phyloP scores from a whole-genome alignment of 2,113 vertebrate species.

The Hyaena hyaena region DNA sequence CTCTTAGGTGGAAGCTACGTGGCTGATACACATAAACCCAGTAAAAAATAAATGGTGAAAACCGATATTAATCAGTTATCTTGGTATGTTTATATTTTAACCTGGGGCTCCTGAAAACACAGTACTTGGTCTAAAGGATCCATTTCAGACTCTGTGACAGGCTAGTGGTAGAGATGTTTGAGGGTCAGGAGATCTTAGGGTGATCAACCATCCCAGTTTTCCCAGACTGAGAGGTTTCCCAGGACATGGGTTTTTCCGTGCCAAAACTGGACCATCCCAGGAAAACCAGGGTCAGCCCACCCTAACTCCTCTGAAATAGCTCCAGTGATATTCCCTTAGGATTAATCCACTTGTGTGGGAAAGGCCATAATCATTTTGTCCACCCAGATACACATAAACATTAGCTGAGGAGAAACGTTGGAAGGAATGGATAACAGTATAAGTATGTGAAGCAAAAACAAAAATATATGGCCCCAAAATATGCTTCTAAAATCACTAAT shows the following conservation, averaged over 20 bases:
- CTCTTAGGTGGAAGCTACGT: not conserved
- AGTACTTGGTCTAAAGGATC: not conserved
- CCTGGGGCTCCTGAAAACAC: not conserved
- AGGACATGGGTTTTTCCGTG: not conserved
- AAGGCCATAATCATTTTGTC: not conserved
- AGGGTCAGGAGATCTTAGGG: not conserved
- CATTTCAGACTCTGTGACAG: not conserved
- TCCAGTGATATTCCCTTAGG: not conserved
- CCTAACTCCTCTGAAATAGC: not conserved
- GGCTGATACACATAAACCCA: not conserved
- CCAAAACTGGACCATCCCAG: not conserved
- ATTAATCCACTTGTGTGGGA: not conserved
- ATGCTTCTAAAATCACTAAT: not conserved
- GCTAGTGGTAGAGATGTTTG: not conserved
- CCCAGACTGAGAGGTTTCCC: not conserved
- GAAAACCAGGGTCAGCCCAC: not conserved
- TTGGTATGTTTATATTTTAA: not conserved
- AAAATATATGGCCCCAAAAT: not conserved
- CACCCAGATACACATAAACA: not conserved
- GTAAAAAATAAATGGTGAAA: not conserved
- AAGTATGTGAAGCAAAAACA: not conserved
- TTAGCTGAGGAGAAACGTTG: not conserved
- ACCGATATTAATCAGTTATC: not conserved
- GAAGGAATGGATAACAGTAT: not conserved
- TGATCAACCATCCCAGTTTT: not conserved